phyloP scores from a whole-genome alignment of 2,797 vertebrate genomes.

The Denticeps clupeoides region DNA sequence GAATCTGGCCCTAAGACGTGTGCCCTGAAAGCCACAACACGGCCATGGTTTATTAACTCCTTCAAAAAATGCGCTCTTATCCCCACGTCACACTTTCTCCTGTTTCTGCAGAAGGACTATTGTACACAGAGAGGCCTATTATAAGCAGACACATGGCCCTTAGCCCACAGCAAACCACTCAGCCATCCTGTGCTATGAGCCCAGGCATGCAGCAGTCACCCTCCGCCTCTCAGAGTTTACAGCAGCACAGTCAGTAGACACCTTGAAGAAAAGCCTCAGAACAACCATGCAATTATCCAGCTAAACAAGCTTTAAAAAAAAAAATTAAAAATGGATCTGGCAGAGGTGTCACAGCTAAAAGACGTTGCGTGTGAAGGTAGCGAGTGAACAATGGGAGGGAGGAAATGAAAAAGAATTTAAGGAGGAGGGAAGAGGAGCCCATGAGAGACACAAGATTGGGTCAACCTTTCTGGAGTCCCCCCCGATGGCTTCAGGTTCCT shows the following conservation, averaged over 20 bases:
- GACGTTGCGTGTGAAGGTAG: conserved; percentile 10
- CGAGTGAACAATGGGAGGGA: background rate
- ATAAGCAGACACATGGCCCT: conserved; percentile 18
- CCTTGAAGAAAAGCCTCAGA: conserved; percentile 9
- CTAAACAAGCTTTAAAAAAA: background rate
- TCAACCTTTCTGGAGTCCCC: background rate
- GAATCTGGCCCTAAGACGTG: too few species aligned
- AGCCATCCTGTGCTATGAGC: conserved; percentile 9
- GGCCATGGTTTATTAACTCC: too few species aligned
- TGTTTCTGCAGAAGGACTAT: background rate
- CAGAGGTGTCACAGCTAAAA: conserved; percentile 11
- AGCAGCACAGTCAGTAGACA: conserved; percentile 16
- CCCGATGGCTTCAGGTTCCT: background rate
- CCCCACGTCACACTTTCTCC: conserved; percentile 4
- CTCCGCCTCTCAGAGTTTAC: conserved; percentile 23
- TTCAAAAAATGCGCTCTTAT: background rate
- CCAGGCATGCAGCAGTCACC: conserved; percentile 18
- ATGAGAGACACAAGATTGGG: too few species aligned
- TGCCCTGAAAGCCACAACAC: too few species aligned
- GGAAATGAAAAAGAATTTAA: background rate
- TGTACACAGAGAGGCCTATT: background rate
- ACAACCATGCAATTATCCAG: conserved; percentile 15
- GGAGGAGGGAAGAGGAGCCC: background rate
- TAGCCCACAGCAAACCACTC: conserved; percentile 23
- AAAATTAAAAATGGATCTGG: conserved; percentile 4